Base-by-base conservation (phyloP, 92 coral and sea anemone genomes). In the Hydrozoanthus gracilis region DNA sequence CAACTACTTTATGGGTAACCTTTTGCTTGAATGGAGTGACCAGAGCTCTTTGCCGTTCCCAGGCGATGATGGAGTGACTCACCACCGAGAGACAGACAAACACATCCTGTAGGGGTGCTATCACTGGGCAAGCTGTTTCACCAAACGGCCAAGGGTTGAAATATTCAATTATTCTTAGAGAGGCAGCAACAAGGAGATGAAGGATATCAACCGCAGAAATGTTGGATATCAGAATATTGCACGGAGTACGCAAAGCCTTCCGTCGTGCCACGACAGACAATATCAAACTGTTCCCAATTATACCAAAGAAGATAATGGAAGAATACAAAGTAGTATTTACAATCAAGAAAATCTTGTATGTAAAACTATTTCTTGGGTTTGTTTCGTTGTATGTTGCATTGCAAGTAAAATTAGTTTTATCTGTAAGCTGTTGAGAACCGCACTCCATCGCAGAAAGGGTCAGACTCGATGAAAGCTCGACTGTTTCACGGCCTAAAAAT, bases 201-300 rank as follows among this genome's bases (percentile, higher is more conserved):
- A 86, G 45, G 14, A 92, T 71, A 50, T 89, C 95, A 16, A 88
- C 92, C 48, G 83, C 78, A 7, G 92, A 79, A 50, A 89, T 92
- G 79, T 92, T 92, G 71, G 88, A 75, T 8, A 89, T 70, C 20
- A 89, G 77, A 15, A 83, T 78, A 79, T 89, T 92, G 73, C 95
- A 92, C 5, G 95, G 91, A 13, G 91, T 89, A 73, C 87, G 74
- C 92, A 92, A 84, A 7, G 87, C 86, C 67, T 89, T 92, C 92
- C 89, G 83, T 56, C 91, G 89, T 6, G 70, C 58, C 49, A 92
- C 78, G 2, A 83, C 88, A 14, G 79, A 67, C 8, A 89, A 64
- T 44, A 92, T 87, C 44, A 92, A 73, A 17, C 86, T 50, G 58
- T 92, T 92, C 10, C 95, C 95, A 7, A 77, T 62, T 14, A 92